Base-by-base conservation (phyloP, 2,888 invertebrate genomes). In the Nymphalis polychloros region DNA sequence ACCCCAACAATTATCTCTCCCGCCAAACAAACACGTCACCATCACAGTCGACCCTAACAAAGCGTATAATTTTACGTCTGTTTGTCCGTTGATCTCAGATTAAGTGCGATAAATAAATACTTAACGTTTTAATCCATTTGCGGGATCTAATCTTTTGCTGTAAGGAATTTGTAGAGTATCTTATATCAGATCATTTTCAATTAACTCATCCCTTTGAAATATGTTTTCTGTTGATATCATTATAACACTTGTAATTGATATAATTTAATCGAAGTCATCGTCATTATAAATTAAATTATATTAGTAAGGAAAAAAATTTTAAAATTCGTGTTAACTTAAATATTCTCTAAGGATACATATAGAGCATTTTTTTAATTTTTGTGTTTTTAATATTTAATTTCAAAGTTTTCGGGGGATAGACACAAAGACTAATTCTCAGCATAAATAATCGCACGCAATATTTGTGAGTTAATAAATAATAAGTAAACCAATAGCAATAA, bases 51-150 rank as follows among this genome's bases (percentile, higher is more conserved):
- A 55, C 53, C 76, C 78, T 75, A 82, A 86, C 86, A 88, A 87
- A 85, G 82, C 84, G 83, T 85, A 89, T 90, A 90, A 90, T 89
- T 90, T 85, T 72, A 82, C 76, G 84, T 81, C 82, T 90, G 86
- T 89, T 88, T 87, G 86, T 86, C 78, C 84, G 81, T 77, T 82
- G 85, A 83, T 84, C 84, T 81, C 80, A 84, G 88, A 89, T 89
- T 89, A 89, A 86, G 81, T 76, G 76, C 84, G 87, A 86, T 89
- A 90, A 89, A 90, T 90, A 90, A 90, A 90, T 86, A 90, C 89
- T 90, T 88, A 86, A 79, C 86, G 84, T 86, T 88, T 57, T 35
- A 89, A 90, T 90, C 88, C 90, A 88, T 88, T 90, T 88, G 84
- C 85, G 75, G 81, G 64, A 52, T 63, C 59, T 59, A 63, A 59